These are phyloP conservation scores for Trachymyrmex septentrionalis DNA, from an alignment of 1,140 invertebrate species.

Conservation along the genomic window DNA sequence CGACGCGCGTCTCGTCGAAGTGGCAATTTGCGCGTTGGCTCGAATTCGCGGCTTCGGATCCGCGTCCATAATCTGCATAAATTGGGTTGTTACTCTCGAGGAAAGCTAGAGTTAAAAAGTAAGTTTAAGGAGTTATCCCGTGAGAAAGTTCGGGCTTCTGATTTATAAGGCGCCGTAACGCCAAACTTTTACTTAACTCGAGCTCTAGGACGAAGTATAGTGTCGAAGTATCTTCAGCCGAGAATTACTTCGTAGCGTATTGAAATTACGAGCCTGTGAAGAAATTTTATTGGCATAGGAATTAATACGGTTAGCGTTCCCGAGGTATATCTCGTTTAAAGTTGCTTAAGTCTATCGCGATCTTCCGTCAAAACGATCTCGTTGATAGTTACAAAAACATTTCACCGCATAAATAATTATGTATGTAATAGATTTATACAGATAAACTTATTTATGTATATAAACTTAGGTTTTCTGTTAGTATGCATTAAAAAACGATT, in stretches of 20 bases:
- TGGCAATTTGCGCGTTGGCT: constrained; percentile 74
- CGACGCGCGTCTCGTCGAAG: constrained; percentile 35
- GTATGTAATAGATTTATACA: not conserved
- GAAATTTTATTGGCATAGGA: constrained; percentile 59
- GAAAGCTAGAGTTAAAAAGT: constrained; percentile 65
- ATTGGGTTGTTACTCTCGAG: constrained; percentile 72
- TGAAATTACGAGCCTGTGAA: constrained; percentile 53
- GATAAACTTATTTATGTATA: not conserved
- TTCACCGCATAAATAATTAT: not conserved
- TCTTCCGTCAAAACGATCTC: constrained; percentile 11
- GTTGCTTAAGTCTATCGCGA: constrained; percentile 17
- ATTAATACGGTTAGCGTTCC: constrained; percentile 37
- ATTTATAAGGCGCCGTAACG: constrained; percentile 61
- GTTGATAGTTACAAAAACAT: not conserved
- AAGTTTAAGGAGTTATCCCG: constrained; percentile 61
- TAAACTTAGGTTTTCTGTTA: not conserved
- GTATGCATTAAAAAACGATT: not conserved
- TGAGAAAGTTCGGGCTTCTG: constrained; percentile 62
- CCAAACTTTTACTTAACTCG: constrained; percentile 62
- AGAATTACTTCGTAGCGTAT: constrained; percentile 59
- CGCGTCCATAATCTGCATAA: constrained; percentile 74
- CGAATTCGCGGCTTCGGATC: constrained; percentile 69
- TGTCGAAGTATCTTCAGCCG: constrained; percentile 50
- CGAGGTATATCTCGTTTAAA: constrained; percentile 51
- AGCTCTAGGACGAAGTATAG: constrained; percentile 38